Conservation (phyloP, 2,113 vertebrate species). For the Craseonycteris thonglongyai region DNA sequence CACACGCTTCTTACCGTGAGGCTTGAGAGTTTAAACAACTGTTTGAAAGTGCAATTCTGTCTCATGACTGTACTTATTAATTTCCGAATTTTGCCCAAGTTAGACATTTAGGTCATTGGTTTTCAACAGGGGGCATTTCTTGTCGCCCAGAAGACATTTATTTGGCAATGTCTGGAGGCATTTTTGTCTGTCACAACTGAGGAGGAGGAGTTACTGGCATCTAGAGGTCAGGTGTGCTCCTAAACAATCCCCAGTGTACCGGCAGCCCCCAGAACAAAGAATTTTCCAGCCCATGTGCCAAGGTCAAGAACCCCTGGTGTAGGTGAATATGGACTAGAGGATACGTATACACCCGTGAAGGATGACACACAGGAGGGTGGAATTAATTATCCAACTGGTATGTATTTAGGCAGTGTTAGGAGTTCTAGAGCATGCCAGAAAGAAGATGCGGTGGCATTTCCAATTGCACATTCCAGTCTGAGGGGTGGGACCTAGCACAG, state of each 20-base stretch:
- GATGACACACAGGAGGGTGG: background rate
- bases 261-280: background rate
- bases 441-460: background rate
- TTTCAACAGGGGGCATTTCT: background rate
- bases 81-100: background rate
- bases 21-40: no score
- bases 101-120: background rate
- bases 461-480: background rate
- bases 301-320: background rate
- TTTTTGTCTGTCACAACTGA: background rate
- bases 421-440: background rate
- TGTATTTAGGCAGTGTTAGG: background rate
- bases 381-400: no score
- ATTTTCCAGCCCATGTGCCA: background rate
- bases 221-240: background rate
- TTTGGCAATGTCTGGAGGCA: background rate
- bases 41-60: background rate
- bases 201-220: background rate
- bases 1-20: fast-evolving
- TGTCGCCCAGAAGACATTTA: background rate
- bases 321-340: background rate
- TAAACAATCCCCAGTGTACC: background rate
- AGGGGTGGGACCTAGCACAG: background rate
- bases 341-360: fast-evolving
- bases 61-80: background rate